Percentiles rank a stretch among this genome's conserved stretches.
phyloP scores from a whole-genome alignment of 2,888 invertebrate species.

The Timema podura region DNA sequence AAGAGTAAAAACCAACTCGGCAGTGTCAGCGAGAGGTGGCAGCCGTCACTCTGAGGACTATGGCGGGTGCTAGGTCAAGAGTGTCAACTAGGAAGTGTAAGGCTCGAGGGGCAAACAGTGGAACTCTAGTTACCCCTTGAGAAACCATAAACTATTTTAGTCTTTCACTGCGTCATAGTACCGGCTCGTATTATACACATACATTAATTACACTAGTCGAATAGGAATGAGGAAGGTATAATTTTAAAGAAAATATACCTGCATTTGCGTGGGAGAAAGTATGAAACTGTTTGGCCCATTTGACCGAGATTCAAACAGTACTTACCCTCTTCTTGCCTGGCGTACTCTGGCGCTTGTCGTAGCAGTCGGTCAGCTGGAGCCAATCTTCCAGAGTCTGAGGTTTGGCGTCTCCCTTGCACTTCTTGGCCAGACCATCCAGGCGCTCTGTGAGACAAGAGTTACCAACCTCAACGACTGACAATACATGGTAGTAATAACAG shows the following conservation, averaged over 20 bases:
- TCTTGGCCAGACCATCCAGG: constrained; percentile 83
- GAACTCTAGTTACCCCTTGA: not conserved
- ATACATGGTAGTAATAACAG: constrained; percentile 5
- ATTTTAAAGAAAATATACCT: no score
- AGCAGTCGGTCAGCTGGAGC: constrained; percentile 79
- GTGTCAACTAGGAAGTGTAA: no score
- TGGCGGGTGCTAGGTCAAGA: no score
- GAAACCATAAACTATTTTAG: constrained; percentile 5
- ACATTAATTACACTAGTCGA: no score
- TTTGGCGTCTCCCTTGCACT: constrained; percentile 52
- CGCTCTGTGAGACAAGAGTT: constrained; percentile 63
- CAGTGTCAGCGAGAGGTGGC: no score
- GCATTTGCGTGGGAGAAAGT: no score
- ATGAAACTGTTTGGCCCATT: not conserved
- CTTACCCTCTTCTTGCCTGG: constrained; percentile 88
- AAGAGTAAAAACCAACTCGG: no score
- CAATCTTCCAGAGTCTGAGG: constrained; percentile 87
- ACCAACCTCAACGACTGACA: not conserved
- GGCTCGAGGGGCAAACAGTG: no score
- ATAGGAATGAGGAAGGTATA: no score
- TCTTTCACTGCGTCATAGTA: not conserved
- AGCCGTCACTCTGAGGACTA: no score
- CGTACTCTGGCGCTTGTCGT: constrained; percentile 47
- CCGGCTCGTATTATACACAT: not conserved
- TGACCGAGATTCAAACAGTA: constrained; percentile 32